Percentiles rank a stretch among this genome's conserved stretches.
Evolutionary conservation across 2,888 invertebrate genomes (phyloP).

Genomic region (Aproaerema taeniolella): DNA sequence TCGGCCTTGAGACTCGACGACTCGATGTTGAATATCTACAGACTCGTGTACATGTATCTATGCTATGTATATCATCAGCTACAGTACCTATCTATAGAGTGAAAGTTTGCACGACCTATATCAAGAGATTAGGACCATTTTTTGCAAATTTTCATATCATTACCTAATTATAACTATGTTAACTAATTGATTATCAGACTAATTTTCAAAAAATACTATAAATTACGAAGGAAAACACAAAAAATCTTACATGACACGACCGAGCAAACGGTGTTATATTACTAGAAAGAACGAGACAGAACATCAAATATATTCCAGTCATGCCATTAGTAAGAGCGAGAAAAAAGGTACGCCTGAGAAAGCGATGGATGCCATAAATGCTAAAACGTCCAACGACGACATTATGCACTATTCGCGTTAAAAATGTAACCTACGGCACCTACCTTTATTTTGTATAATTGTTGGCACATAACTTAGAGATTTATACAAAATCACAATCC

Average conservation of each 20-base stretch:
- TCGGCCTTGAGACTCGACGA: conserved; percentile 73
- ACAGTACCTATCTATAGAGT: conserved; percentile 69
- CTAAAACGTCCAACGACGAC: conserved; percentile 57
- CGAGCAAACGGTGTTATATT: conserved; percentile 78
- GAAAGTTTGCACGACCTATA: conserved; percentile 74
- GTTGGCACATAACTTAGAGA: conserved; percentile 71
- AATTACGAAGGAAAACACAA: conserved; percentile 62
- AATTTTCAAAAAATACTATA: conserved; percentile 46
- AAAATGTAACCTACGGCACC: conserved; percentile 34
- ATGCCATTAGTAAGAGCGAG: conserved; percentile 57
- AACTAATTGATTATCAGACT: conserved; percentile 35
- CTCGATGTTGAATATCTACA: conserved; percentile 72
- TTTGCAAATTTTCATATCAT: conserved; percentile 35
- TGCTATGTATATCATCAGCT: conserved; percentile 28
- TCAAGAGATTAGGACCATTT: conserved; percentile 35
- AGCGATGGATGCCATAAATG: conserved; percentile 77
- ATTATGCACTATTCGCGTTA: conserved; percentile 36
- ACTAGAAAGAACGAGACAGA: conserved; percentile 70
- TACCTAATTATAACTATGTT: conserved; percentile 36
- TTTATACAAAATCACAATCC: conserved; percentile 70
- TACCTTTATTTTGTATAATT: conserved; percentile 71
- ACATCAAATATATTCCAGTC: conserved; percentile 57
- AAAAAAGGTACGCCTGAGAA: conserved; percentile 66
- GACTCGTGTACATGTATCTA: conserved; percentile 52
- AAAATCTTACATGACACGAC: conserved; percentile 77